phyloP scores from a whole-genome alignment of 1,140 invertebrate species.

The Drosophila paulistorum region DNA sequence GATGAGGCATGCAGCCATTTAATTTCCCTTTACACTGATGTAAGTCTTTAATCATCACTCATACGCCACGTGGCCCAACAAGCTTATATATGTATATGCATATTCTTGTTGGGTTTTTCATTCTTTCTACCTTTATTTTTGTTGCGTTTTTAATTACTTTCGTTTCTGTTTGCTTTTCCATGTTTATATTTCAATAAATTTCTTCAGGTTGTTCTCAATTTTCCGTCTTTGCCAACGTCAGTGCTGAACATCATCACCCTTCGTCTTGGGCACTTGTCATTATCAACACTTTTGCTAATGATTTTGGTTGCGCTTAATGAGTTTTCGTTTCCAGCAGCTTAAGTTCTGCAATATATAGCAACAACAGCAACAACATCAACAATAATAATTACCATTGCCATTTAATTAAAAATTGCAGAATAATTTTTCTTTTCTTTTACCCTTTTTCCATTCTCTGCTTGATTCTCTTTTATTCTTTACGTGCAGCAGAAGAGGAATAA shows the following conservation, averaged over 20 bases:
- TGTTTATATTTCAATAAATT: conserved; percentile 81
- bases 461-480: conserved; percentile 28
- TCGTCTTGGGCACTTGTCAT: conserved; percentile 41
- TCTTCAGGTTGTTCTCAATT: conserved; percentile 21
- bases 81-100: conserved; percentile 2
- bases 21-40: conserved; percentile 40
- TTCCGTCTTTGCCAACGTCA: conserved; percentile 14
- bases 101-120: conserved; percentile 32
- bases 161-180: conserved; percentile 56
- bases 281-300: conserved; percentile 68
- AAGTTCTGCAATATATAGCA: conserved; percentile 51
- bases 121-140: conserved; percentile 10
- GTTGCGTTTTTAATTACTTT: conserved; percentile 65
- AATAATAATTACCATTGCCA: conserved; percentile 77
- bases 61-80: conserved; percentile 47
- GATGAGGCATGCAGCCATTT: conserved; percentile 27
- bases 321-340: conserved; percentile 80
- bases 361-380: conserved; percentile 26
- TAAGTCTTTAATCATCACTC: conserved; percentile 30
- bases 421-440: conserved; percentile 75
- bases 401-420: conserved; percentile 82
- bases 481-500: conserved; percentile 4
- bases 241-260: neutral
- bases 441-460: conserved; percentile 35
- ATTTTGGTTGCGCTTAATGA: conserved; percentile 76